These are phyloP conservation scores for Brachionus plicatilis DNA, from an alignment of 1,140 invertebrate genomes.

Conservation along the genomic window DNA sequence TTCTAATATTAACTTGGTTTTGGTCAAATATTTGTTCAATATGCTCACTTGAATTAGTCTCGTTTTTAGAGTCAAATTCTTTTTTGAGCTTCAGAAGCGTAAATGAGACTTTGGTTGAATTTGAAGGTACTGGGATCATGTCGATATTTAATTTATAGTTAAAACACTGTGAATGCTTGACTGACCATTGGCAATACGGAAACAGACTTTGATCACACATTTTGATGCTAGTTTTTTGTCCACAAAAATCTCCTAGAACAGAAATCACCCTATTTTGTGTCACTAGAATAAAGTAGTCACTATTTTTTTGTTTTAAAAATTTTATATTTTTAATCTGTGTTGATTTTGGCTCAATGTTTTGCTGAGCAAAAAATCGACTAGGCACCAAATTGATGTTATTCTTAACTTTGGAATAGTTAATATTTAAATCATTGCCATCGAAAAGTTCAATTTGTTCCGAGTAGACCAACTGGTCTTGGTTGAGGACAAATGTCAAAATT, in stretches of 20 bases:
- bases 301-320: not conserved
- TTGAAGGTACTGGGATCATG: not conserved
- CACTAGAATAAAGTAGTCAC: not conserved
- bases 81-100: not conserved
- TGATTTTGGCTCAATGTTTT: not conserved
- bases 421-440: not conserved
- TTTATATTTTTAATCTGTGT: not conserved
- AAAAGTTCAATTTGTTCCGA: not conserved
- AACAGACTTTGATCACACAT: not conserved
- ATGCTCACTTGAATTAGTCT: not conserved
- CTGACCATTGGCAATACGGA: not conserved
- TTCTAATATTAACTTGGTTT: slow-evolving; percentile 14
- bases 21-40: not conserved
- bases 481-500: slow-evolving; percentile 3
- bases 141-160: not conserved
- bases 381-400: not conserved
- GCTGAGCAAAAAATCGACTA: not conserved
- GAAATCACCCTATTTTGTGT: not conserved
- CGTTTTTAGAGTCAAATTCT: not conserved
- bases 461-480: not conserved
- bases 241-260: not conserved
- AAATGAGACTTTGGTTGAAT: not conserved
- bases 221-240: not conserved
- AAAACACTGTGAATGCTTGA: not conserved
- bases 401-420: not conserved